Percentiles rank a stretch among this genome's conserved stretches.
Evolutionary conservation across 2,113 vertebrate species (phyloP).

Genomic region (Procavia capensis): DNA sequence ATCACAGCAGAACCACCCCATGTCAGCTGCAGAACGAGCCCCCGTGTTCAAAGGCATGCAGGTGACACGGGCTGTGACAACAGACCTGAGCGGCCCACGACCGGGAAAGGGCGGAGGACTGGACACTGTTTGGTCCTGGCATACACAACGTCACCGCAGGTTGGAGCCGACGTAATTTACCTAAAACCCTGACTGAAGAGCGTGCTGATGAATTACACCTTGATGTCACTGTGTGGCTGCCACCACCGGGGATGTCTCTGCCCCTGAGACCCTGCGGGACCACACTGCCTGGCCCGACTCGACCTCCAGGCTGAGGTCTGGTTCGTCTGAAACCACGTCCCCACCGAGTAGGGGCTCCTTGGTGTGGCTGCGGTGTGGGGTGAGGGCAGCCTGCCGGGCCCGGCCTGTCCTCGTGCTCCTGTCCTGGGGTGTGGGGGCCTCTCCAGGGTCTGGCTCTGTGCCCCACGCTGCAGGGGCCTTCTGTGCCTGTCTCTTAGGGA

Average conservation of each 20-base stretch:
- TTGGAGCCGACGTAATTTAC: too few relatives aligned
- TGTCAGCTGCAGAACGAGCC: too few relatives aligned
- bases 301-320: not conserved
- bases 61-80: too few relatives aligned
- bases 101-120: too few relatives aligned
- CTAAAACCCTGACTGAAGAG: not conserved
- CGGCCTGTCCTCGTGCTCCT: accelerated
- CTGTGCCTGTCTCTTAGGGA: not conserved
- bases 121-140: too few relatives aligned
- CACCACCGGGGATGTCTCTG: too few relatives aligned
- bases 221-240: accelerated
- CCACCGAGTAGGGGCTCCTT: not conserved
- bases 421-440: accelerated
- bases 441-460: not conserved
- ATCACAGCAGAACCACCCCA: too few relatives aligned
- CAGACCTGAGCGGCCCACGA: too few relatives aligned
- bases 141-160: too few relatives aligned
- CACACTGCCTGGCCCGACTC: not conserved
- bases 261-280: not conserved
- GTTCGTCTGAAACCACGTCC: not conserved
- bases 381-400: not conserved
- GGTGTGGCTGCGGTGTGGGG: accelerated
- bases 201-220: accelerated
- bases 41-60: too few relatives aligned
- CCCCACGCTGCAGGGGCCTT: accelerated